Base-by-base conservation (phyloP, 2,113 vertebrate species). In the Catharus minimus region DNA sequence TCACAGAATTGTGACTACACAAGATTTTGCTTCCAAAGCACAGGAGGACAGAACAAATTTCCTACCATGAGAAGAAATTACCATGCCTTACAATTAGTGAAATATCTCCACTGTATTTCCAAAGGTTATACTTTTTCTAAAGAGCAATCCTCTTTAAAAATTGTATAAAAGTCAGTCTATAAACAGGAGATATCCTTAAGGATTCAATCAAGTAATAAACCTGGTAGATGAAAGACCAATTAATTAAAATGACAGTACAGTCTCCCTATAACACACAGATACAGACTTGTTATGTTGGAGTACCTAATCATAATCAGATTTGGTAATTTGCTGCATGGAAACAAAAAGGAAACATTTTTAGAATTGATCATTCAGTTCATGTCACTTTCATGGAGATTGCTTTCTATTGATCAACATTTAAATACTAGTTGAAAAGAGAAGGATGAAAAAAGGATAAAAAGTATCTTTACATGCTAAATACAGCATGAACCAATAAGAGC, bases 341-440 rank as follows among this genome's bases (percentile, higher is more conserved):
- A 96, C 94, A 95, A 94, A 94, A 95, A 93, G 89, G 50, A 95
- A 95, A 95, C 91, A 94, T 94, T 95, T 96, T 96, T 94, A 94
- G 89, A 92, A 96, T 95, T 96, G 95, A 95, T 96, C 94, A 92
- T 80, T 82, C 94, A 82, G 93, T 94, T 92, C 94, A 93, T 82
- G 93, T 91, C 64, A 91, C 95, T 96, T 87, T 96, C 92, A 94
- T 92, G 82, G 82, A 96, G 94, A 96, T 95, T 96, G 76, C 93
- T 93, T 96, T 87, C 62, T 96, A 96, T 96, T 95, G 95, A 96
- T 96, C 95, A 95, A 89, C 89, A 89, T 93, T 94, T 87, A 91
- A 93, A 89, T 9, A 91, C 91, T 58, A 85, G 89, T 76, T 92
- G 91, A 93, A 82, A 94, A 94, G 84, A 82, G 74, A 96, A 94